These are phyloP conservation scores for Camelus bactrianus DNA, from an alignment of 2,113 vertebrate genomes.

Conservation along the genomic window DNA sequence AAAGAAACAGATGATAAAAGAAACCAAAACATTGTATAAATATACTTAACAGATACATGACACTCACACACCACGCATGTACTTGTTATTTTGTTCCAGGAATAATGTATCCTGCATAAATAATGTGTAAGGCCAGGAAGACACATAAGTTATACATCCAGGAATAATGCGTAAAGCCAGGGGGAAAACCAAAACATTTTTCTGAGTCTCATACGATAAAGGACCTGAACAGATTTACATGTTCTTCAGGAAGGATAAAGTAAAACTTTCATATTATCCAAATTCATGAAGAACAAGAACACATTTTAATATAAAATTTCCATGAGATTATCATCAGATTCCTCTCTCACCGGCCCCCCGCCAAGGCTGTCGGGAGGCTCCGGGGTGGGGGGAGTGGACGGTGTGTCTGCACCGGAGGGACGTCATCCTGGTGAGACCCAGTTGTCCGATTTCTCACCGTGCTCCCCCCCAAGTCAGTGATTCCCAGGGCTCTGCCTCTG, in stretches of 20 bases:
- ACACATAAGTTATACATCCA: background rate
- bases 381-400: background rate
- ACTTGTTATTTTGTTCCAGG: background rate
- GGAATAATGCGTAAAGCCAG: background rate
- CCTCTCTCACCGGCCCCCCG: background rate
- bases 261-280: background rate
- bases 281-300: background rate
- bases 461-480: fast-evolving
- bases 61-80: no score
- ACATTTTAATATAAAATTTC: background rate
- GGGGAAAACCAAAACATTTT: background rate
- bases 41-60: background rate
- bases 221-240: no score
- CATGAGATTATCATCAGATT: background rate
- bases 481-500: background rate
- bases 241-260: background rate
- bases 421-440: fast-evolving
- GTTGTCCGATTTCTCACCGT: background rate
- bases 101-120: background rate
- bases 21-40: background rate
- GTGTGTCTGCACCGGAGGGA: fast-evolving
- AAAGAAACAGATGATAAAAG: background rate
- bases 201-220: background rate
- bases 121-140: background rate
- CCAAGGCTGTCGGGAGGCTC: fast-evolving